Percentiles rank a stretch among this genome's conserved stretches.
Conservation (phyloP, 2,113 vertebrate genomes). For the Oophaga pumilio region DNA sequence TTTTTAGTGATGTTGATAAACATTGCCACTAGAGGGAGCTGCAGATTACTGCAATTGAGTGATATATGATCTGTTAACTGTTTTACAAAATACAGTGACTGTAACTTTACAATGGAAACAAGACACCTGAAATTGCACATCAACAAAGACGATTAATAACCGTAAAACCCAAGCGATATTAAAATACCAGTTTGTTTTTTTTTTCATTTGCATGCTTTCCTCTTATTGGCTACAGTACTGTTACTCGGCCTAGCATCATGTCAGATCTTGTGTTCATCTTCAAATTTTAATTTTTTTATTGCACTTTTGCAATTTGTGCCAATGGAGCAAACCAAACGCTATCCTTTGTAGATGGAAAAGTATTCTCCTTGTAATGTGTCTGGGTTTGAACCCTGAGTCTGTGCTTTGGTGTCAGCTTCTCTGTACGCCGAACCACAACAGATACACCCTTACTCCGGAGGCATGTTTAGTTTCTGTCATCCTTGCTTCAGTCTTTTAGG, state of each 20-base stretch:
- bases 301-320: neutral
- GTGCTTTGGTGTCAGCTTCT: no score
- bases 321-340: neutral
- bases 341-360: no score
- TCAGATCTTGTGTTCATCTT: neutral
- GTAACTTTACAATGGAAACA: neutral
- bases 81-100: neutral
- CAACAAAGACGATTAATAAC: neutral
- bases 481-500: no score
- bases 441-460: no score
- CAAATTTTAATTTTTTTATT: neutral
- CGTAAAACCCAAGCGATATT: neutral
- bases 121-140: neutral
- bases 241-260: neutral
- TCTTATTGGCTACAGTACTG: neutral
- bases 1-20: slow-evolving; percentile 1
- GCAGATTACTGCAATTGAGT: slow-evolving; percentile 33
- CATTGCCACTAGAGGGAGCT: slow-evolving; percentile 45
- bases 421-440: no score
- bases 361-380: no score
- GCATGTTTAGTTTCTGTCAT: no score
- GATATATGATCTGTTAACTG: neutral
- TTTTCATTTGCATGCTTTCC: neutral
- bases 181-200: neutral
- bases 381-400: no score